A percentile compares a stretch with the other conserved stretches of the same genome.
phyloP scores from a whole-genome alignment of 2,888 invertebrate genomes.

The Drosophila aldrichi region DNA sequence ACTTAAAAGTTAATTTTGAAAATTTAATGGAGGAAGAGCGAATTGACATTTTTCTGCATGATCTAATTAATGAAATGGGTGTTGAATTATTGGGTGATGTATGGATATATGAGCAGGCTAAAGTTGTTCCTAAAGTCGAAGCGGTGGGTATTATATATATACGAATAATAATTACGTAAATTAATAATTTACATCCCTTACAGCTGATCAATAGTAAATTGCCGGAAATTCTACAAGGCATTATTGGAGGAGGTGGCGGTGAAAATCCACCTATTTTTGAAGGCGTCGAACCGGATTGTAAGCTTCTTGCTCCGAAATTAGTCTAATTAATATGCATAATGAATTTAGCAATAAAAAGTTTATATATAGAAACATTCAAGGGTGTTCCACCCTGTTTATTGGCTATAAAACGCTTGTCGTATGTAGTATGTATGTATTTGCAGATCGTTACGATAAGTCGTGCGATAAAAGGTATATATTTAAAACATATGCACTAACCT shows the following conservation, averaged over 20 bases:
- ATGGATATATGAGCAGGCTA: constrained; percentile 72
- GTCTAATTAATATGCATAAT: constrained; percentile 31
- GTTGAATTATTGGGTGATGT: constrained; percentile 80
- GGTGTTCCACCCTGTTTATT: constrained; percentile 4
- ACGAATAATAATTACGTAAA: background rate
- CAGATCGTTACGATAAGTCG: constrained; percentile 32
- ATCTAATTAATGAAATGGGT: constrained; percentile 79
- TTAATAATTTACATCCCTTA: constrained; percentile 5
- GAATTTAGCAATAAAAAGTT: background rate
- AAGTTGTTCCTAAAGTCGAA: constrained; percentile 60
- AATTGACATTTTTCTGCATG: constrained; percentile 78
- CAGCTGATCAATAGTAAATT: constrained; percentile 75
- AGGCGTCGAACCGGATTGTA: constrained; percentile 81
- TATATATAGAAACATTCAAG: background rate
- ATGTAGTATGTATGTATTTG: constrained; percentile 22
- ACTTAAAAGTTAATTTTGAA: constrained; percentile 70
- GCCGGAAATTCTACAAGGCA: constrained; percentile 64
- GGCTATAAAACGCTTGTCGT: constrained; percentile 29
- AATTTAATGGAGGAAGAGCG: constrained; percentile 78
- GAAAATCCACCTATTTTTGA: constrained; percentile 77
- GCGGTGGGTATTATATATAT: constrained; percentile 50
- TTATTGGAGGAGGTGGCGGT: constrained; percentile 63
- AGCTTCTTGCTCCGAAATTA: constrained; percentile 29
- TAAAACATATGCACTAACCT: constrained; percentile 43
- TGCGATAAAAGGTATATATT: constrained; percentile 28